These are phyloP conservation scores for Cettia cetti DNA, from an alignment of 2,113 vertebrate genomes.

Conservation along the genomic window DNA sequence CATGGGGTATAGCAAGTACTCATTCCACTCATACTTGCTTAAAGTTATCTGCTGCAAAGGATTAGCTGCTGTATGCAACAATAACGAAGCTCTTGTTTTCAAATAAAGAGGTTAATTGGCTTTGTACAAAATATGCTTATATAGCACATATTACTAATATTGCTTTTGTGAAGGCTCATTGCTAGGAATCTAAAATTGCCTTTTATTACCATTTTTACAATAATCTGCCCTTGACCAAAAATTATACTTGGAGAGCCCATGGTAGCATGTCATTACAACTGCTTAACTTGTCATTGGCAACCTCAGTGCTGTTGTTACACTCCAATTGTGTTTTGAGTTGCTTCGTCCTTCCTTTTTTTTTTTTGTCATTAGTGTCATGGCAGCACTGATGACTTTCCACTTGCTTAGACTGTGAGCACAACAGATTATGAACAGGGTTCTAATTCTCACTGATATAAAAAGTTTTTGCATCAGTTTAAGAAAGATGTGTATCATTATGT, in stretches of 20 bases:
- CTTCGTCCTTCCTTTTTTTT: background rate
- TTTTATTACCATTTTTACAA: constrained; percentile 70
- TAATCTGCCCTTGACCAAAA: constrained; percentile 70
- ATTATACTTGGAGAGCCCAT: constrained; percentile 30
- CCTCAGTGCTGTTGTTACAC: background rate
- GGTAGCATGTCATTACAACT: constrained; percentile 34
- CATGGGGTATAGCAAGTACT: constrained; percentile 21
- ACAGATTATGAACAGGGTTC: background rate
- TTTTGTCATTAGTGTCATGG: background rate
- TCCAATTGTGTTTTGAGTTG: background rate
- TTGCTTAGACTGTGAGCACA: background rate
- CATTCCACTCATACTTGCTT: constrained; percentile 47
- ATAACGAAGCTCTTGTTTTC: constrained; percentile 69
- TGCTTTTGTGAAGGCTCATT: constrained; percentile 65
- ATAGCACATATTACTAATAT: constrained; percentile 61
- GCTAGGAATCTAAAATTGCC: constrained; percentile 58
- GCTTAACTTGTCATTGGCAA: constrained; percentile 17
- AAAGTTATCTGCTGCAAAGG: constrained; percentile 66
- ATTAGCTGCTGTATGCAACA: constrained; percentile 67
- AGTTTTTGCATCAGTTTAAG: background rate
- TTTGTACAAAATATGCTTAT: constrained; percentile 67
- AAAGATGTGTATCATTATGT: background rate
- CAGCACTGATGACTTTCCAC: background rate
- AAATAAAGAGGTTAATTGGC: constrained; percentile 77
- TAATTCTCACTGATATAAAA: background rate